phyloP scores from a whole-genome alignment of 2,888 invertebrate species.

The Drosophila acutilabella region DNA sequence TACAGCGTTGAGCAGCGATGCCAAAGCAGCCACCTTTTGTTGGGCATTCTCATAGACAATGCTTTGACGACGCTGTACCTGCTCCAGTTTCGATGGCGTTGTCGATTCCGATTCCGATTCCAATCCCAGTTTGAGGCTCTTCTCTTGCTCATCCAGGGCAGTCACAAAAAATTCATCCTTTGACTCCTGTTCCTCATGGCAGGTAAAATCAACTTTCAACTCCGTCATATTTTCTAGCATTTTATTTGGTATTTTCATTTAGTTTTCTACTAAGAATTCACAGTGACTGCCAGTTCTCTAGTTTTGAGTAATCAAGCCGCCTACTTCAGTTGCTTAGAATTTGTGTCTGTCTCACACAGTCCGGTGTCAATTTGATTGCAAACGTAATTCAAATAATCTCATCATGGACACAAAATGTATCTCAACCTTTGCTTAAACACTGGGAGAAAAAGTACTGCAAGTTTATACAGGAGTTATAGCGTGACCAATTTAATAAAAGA shows the following conservation, averaged over 20 bases:
- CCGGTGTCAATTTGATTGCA: conserved; percentile 79
- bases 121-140: not conserved
- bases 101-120: too few species aligned
- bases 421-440: conserved; percentile 10
- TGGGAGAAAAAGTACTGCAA: too few species aligned
- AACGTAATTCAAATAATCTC: conserved; percentile 80
- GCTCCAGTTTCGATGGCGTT: conserved; percentile 2
- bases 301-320: conserved; percentile 43
- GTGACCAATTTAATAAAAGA: too few species aligned
- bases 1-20: conserved; percentile 19
- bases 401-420: conserved; percentile 66
- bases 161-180: not conserved
- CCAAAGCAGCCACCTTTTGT: conserved; percentile 24
- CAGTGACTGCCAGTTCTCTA: not conserved
- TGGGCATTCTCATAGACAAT: conserved; percentile 28
- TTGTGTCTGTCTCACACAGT: conserved; percentile 21
- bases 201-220: conserved; percentile 19
- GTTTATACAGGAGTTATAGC: too few species aligned
- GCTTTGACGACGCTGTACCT: conserved; percentile 28
- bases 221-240: conserved; percentile 44
- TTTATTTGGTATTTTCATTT: not conserved
- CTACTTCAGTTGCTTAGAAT: conserved; percentile 54
- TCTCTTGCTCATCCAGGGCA: not conserved
- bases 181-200: not conserved
- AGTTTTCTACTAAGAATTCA: not conserved